Percentiles rank a stretch among this genome's conserved stretches.
These are phyloP conservation scores for Lycaon pictus DNA, from an alignment of 2,113 vertebrate species.

Conservation along the genomic window DNA sequence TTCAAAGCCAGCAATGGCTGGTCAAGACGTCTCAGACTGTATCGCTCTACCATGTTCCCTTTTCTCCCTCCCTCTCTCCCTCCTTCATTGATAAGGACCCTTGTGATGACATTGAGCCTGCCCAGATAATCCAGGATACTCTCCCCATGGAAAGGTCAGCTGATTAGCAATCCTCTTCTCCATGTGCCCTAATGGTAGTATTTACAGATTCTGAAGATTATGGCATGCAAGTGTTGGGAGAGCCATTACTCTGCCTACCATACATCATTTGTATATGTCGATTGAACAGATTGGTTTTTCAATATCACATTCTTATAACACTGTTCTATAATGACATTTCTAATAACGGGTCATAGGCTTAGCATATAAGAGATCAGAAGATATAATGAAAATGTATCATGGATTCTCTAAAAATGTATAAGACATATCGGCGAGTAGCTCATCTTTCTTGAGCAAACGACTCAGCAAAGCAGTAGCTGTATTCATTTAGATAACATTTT, in stretches of 20 bases:
- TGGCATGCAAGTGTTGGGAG: neutral
- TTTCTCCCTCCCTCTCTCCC: neutral
- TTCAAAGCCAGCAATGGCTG: neutral
- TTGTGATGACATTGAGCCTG: neutral
- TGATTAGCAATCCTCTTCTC: neutral
- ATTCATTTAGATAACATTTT: conserved; percentile 73
- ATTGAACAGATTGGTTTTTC: conserved; percentile 27
- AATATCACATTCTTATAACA: neutral
- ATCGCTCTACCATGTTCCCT: neutral
- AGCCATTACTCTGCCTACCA: neutral
- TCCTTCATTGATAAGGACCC: neutral
- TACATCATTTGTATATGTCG: neutral
- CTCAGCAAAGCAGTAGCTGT: conserved; percentile 50
- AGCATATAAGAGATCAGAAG: neutral
- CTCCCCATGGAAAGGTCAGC: neutral
- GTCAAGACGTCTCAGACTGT: neutral
- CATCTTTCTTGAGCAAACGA: conserved; percentile 55
- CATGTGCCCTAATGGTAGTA: neutral
- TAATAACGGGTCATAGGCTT: neutral
- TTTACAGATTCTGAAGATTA: neutral
- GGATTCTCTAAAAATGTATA: neutral
- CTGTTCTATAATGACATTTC: neutral
- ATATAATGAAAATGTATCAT: conserved; percentile 24
- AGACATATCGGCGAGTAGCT: neutral
- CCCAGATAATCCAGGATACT: neutral